phyloP scores from a whole-genome alignment of 2,888 invertebrate genomes.

The Dolomedes plantarius region DNA sequence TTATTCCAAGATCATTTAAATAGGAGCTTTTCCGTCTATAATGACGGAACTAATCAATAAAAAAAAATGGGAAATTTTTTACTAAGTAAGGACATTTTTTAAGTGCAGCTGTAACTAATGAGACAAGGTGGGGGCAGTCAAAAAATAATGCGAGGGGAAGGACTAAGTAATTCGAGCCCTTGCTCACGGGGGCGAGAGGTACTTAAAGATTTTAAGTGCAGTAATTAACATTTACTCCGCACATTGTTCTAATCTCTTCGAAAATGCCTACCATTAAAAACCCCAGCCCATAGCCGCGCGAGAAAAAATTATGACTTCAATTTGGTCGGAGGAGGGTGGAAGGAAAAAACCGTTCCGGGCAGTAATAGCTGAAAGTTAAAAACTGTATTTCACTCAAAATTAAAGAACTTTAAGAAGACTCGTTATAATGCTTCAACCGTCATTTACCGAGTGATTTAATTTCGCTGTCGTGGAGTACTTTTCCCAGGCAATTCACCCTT shows the following conservation, averaged over 20 bases:
- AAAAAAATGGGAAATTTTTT: not conserved
- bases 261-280: conserved; percentile 58
- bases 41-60: not conserved
- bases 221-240: conserved; percentile 61
- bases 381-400: conserved; percentile 48
- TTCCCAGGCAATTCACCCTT: not conserved
- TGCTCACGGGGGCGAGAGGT: conserved; percentile 22
- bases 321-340: conserved; percentile 23
- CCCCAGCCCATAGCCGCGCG: not conserved
- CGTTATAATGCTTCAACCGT: conserved; percentile 33
- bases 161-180: conserved; percentile 14
- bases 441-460: conserved; percentile 37
- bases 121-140: conserved; percentile 11
- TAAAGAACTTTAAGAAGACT: conserved; percentile 43
- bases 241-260: conserved; percentile 42
- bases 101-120: conserved; percentile 49
- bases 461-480: not conserved
- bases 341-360: not conserved
- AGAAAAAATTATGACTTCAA: conserved; percentile 58
- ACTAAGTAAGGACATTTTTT: conserved; percentile 13
- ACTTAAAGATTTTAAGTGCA: conserved; percentile 58
- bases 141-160: conserved; percentile 1
- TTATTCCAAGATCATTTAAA: conserved; percentile 6
- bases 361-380: conserved; percentile 3
- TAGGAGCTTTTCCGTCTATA: not conserved